phyloP scores from a whole-genome alignment of 2,888 invertebrate genomes.

The Dynastes maya region DNA sequence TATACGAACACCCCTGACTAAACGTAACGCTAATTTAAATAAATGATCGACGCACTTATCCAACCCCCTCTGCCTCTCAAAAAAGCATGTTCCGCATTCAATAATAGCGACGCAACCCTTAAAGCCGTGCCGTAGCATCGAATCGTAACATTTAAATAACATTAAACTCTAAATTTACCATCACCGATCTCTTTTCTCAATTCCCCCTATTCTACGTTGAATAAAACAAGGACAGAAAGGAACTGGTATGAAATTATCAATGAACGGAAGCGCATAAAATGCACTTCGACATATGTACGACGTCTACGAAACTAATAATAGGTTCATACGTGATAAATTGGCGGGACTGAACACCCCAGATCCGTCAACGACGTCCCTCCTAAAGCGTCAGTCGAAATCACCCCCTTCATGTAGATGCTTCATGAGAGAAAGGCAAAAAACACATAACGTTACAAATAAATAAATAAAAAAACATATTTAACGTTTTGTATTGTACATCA shows the following conservation, averaged over 20 bases:
- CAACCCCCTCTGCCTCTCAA: not conserved
- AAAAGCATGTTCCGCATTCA: not conserved
- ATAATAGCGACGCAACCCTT: slow-evolving; percentile 6
- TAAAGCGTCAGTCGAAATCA: not conserved
- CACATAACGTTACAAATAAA: slow-evolving; percentile 34
- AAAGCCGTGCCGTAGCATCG: slow-evolving; percentile 32
- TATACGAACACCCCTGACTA: slow-evolving; percentile 1
- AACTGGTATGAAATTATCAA: slow-evolving; percentile 24
- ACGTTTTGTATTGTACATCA: slow-evolving; percentile 14
- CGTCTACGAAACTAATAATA: slow-evolving; percentile 42
- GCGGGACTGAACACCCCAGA: slow-evolving; percentile 28
- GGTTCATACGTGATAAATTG: slow-evolving; percentile 40
- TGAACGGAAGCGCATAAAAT: slow-evolving; percentile 32
- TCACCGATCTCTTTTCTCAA: not conserved
- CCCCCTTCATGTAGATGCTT: slow-evolving; percentile 1
- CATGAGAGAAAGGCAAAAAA: slow-evolving; percentile 9
- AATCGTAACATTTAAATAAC: slow-evolving; percentile 38
- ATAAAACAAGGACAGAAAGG: not conserved
- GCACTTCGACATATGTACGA: slow-evolving; percentile 40
- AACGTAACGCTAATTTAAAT: slow-evolving; percentile 29
- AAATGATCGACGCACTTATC: slow-evolving; percentile 27
- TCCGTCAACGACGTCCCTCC: slow-evolving; percentile 18
- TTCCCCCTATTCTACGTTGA: not conserved
- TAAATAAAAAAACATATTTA: slow-evolving; percentile 39
- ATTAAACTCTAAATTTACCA: slow-evolving; percentile 28